phyloP scores from a whole-genome alignment of 2,888 invertebrate species.

The Bombyx huttoni region DNA sequence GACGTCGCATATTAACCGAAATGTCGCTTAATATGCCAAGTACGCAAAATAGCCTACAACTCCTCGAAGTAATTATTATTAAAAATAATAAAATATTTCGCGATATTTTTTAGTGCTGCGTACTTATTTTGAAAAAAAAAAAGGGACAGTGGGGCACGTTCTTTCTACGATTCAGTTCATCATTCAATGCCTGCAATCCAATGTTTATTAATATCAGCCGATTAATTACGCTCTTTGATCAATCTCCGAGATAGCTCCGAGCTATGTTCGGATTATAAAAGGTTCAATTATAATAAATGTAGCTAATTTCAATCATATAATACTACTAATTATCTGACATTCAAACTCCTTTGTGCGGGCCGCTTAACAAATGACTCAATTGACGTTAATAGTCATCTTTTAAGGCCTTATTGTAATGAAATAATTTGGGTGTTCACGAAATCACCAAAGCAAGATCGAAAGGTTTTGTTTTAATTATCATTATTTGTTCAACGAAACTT shows the following conservation, averaged over 20 bases:
- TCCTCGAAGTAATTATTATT: too few relatives aligned
- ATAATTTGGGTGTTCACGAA: constrained; percentile 23
- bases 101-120: too few relatives aligned
- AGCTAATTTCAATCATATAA: constrained; percentile 69
- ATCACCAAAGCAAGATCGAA: neutral
- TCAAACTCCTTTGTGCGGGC: constrained; percentile 51
- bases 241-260: constrained; percentile 33
- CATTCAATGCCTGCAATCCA: constrained; percentile 11
- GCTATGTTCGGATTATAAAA: constrained; percentile 46
- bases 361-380: constrained; percentile 65
- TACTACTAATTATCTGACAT: constrained; percentile 65
- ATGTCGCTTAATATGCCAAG: too few relatives aligned
- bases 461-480: neutral
- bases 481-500: neutral
- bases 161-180: constrained; percentile 1
- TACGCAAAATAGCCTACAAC: too few relatives aligned
- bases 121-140: too few relatives aligned
- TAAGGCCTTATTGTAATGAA: constrained; percentile 33
- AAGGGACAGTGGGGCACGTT: constrained; percentile 1
- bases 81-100: too few relatives aligned
- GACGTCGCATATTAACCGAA: too few relatives aligned
- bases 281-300: constrained; percentile 62
- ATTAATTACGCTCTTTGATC: constrained; percentile 53
- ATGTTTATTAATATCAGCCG: constrained; percentile 36
- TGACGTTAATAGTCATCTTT: constrained; percentile 51